These are phyloP conservation scores for Desmodus rotundus DNA, from an alignment of 2,113 vertebrate species.

Conservation along the genomic window DNA sequence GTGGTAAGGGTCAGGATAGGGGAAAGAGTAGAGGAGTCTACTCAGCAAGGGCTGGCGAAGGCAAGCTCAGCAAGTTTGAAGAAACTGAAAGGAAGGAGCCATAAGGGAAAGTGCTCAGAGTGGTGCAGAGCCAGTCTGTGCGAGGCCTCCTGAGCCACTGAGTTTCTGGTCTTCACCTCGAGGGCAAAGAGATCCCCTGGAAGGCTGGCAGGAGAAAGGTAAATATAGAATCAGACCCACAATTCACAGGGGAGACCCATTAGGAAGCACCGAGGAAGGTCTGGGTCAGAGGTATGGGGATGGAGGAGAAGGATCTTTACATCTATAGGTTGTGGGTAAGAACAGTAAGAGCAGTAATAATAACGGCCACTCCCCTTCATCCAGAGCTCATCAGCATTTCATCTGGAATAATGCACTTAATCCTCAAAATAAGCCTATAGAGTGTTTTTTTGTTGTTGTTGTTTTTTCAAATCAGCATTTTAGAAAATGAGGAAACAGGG, in stretches of 20 bases:
- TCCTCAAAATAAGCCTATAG: no score
- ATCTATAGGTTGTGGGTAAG: background rate
- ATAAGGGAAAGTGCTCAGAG: background rate
- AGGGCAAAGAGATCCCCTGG: background rate
- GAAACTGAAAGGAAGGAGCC: background rate
- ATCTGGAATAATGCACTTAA: background rate
- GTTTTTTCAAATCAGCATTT: background rate
- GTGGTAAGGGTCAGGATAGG: no score
- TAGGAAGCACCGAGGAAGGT: background rate
- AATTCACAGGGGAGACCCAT: accelerated
- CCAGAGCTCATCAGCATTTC: background rate
- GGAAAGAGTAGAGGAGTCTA: background rate
- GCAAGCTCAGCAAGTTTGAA: background rate
- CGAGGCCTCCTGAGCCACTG: accelerated
- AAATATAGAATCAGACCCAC: background rate
- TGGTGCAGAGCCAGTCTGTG: background rate
- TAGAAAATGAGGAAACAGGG: background rate
- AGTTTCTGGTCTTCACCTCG: background rate
- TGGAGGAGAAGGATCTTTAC: background rate
- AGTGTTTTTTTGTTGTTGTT: background rate
- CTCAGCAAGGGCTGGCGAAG: no score
- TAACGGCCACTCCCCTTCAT: background rate
- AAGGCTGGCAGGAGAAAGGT: no score
- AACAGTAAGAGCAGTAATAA: background rate
- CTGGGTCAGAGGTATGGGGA: background rate